phyloP scores from a whole-genome alignment of 2,888 invertebrate genomes.

The Cylindroiulus punctatus region DNA sequence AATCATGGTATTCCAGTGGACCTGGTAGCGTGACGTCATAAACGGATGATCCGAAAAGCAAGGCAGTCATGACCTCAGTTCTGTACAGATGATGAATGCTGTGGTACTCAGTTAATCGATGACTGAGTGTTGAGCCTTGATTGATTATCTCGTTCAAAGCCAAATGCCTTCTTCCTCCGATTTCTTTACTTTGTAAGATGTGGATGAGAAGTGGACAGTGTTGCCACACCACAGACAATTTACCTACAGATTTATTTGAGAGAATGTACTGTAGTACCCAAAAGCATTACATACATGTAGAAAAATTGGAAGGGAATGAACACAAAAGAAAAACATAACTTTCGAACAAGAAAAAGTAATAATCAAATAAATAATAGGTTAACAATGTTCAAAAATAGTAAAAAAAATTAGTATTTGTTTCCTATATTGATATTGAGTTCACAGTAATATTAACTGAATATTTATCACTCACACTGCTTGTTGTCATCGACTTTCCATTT shows the following conservation, averaged over 20 bases:
- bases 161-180: neutral
- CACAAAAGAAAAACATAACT: too few species aligned
- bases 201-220: neutral
- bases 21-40: neutral
- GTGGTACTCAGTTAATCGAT: neutral
- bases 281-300: too few species aligned
- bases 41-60: neutral
- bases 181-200: neutral
- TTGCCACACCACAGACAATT: neutral
- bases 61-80: neutral
- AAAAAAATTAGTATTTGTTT: too few species aligned
- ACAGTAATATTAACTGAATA: too few species aligned
- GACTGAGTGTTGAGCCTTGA: neutral
- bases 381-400: too few species aligned
- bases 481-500: too few species aligned
- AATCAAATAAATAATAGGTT: too few species aligned
- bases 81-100: neutral
- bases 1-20: neutral
- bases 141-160: slow-evolving; percentile 10
- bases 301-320: too few species aligned
- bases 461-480: too few species aligned
- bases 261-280: too few species aligned
- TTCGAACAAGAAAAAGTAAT: too few species aligned
- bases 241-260: neutral
- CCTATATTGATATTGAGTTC: too few species aligned